Evolutionary conservation across 1,140 invertebrate genomes (phyloP), one percentile per base, ranked within the genome.

Genomic region (Ericerus pela): DNA sequence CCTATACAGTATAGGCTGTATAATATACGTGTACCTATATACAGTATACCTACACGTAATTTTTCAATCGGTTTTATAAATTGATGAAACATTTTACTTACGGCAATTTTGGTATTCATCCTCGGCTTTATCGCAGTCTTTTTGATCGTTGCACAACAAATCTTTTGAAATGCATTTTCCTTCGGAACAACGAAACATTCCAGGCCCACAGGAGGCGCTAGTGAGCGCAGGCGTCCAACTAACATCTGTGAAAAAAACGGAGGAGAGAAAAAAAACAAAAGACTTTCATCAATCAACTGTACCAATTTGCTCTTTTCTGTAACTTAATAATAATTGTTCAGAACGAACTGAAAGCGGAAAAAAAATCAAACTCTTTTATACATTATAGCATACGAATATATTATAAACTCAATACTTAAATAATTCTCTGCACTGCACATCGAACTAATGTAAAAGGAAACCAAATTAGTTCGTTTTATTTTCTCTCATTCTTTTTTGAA

Each of bases 71-170:
- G n/a, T 8, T 33, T 33, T 33, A 33, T 33, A 33, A 33, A 33
- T 33, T n/a, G 30, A n/a, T 33, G 30, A 33, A 33, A 33, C n/a
- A 10, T 10, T 33, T 26, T 52, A 60, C 59, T 60, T 33, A 60
- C 87, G 80, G 71, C 88, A 91, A 16, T 80, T 78, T 64, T 89
- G 85, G 68, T 84, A 82, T 69, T 95, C 90, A 68, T 95, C 90
- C 68, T 89, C 88, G 29, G 80, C 87, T 63, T 82, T 85, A 55
- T 84, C 82, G 70, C 90, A 94, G 73, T 94, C 89, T 65, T 80
- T 79, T 63, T 88, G 85, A 66, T 89, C 89, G 73, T 94, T 90
- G 74, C 90, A 95, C 55, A 89, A 83, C 79, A 79, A 83, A 41
- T 81, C 69, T 57, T 76, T 72, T 1, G 84, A 82, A 66, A 94